These are phyloP conservation scores for Anneissia japonica DNA, from an alignment of 35 echinoderm and acorn worm genomes.

Conservation along the genomic window DNA sequence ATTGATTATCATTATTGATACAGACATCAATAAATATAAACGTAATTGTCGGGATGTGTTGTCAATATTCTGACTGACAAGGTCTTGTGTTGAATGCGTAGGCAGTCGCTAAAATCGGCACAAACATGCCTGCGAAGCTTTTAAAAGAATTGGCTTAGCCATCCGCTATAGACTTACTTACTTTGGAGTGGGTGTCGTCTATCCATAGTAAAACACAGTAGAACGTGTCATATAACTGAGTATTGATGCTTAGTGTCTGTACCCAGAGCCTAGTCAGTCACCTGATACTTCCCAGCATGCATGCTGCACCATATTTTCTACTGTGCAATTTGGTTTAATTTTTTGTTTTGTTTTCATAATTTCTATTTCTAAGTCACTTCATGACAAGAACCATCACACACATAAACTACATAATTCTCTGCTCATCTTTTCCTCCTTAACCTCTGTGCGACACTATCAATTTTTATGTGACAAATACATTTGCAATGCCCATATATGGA, in stretches of 20 bases:
- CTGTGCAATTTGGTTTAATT: background rate
- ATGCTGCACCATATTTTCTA: background rate
- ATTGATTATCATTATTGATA: background rate
- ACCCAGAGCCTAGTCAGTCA: background rate
- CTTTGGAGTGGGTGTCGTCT: background rate
- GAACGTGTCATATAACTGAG: background rate
- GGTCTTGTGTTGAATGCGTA: background rate
- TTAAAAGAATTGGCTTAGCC: background rate
- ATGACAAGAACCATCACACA: background rate
- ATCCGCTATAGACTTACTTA: no score
- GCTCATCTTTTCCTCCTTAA: background rate
- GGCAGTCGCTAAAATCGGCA: background rate
- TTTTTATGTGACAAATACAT: no score
- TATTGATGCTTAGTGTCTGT: background rate
- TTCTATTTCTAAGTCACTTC: background rate
- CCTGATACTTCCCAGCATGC: background rate
- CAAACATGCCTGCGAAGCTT: background rate
- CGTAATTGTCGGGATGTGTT: background rate
- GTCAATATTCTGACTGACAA: background rate
- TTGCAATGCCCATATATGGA: no score
- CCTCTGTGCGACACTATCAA: no score
- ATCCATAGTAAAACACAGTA: background rate
- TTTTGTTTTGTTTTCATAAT: background rate
- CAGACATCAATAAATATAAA: background rate
- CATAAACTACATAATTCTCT: background rate